Conservation (phyloP, 2,888 invertebrate genomes). For the Pocota personata region DNA sequence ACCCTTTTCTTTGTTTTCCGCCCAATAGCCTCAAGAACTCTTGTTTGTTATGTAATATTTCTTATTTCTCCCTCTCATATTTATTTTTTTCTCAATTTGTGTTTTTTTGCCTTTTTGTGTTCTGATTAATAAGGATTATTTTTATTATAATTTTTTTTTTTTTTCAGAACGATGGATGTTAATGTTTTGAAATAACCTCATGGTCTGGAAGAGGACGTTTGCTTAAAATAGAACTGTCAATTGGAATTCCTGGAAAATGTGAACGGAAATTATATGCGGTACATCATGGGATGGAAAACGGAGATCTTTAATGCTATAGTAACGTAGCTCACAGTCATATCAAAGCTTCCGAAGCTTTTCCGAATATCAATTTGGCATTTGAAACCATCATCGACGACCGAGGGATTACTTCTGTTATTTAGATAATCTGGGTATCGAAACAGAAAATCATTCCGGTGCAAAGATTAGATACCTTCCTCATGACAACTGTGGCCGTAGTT, state of each 20-base stretch:
- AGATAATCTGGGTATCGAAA: not conserved
- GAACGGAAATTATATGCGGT: not conserved
- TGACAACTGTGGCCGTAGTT: too few relatives aligned
- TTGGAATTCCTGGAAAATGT: not conserved
- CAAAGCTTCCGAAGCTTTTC: not conserved
- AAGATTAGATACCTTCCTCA: too few relatives aligned
- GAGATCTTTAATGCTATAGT: not conserved
- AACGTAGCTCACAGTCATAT: not conserved
- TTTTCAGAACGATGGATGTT: conserved; percentile 1
- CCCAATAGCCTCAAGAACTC: not conserved
- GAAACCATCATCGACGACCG: not conserved
- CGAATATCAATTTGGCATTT: not conserved
- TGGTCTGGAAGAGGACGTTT: not conserved
- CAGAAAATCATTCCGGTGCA: not conserved
- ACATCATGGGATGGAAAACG: not conserved
- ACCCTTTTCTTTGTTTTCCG: not conserved
- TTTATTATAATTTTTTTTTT: not conserved
- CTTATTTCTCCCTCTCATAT: not conserved
- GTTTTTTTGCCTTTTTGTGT: not conserved
- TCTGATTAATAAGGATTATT: conserved; percentile 9
- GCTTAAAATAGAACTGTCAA: not conserved
- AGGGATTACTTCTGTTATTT: not conserved
- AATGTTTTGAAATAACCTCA: not conserved
- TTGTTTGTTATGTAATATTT: not conserved
- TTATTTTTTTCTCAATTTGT: not conserved